phyloP scores from a whole-genome alignment of 92 coral and sea anemone genomes.

The Nematostella vectensis region DNA sequence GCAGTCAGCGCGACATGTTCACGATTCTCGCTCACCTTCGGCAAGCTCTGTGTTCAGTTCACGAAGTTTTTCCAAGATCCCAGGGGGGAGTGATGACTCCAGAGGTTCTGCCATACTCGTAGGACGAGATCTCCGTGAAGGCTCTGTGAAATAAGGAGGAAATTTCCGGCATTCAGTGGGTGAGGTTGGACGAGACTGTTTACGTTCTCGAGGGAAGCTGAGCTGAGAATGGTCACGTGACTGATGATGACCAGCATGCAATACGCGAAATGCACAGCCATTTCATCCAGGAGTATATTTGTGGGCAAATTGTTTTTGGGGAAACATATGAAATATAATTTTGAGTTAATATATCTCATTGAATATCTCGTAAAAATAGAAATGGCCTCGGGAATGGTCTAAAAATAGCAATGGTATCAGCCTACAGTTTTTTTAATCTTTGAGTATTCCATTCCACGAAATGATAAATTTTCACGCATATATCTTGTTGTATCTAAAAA shows the following conservation, averaged over 20 bases:
- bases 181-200: conserved; percentile 55
- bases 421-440: too few species aligned
- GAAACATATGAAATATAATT: too few species aligned
- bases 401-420: too few species aligned
- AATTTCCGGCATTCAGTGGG: conserved; percentile 90
- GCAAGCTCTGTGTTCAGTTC: conserved; percentile 87
- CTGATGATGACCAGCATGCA: conserved; percentile 29
- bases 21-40: conserved; percentile 70
- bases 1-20: conserved; percentile 14
- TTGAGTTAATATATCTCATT: too few species aligned
- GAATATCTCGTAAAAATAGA: too few species aligned
- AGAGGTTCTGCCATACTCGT: conserved; percentile 88
- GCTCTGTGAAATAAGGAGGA: conserved; percentile 57
- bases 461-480: too few species aligned
- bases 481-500: too few species aligned
- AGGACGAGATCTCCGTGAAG: conserved; percentile 65
- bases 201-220: conserved; percentile 29
- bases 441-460: too few species aligned
- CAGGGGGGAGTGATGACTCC: conserved; percentile 86
- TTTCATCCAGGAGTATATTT: too few species aligned
- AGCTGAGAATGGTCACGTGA: conserved; percentile 36
- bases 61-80: conserved; percentile 76
- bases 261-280: too few species aligned
- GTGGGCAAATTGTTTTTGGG: too few species aligned
- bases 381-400: too few species aligned